A percentile compares a stretch with the other conserved stretches of the same genome.
Evolutionary conservation across 2,113 vertebrate genomes (phyloP).

Genomic region (Fregata magnificens): DNA sequence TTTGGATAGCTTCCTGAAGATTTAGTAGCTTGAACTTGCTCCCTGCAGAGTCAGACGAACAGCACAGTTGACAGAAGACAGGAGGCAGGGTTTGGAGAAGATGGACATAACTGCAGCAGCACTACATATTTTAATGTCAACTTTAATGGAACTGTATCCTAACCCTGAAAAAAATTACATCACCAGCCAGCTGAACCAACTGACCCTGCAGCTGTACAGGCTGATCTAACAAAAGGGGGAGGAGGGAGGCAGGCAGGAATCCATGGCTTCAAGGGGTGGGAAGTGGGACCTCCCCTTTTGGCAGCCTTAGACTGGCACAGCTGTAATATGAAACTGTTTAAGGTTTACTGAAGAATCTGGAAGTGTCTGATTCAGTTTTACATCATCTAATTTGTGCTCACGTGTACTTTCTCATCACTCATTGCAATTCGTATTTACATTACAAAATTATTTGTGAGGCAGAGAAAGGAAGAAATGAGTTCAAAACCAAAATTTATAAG

Average conservation of each 20-base stretch:
- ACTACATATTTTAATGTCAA: constrained; percentile 1
- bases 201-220: constrained; percentile 4
- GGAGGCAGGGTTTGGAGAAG: background rate
- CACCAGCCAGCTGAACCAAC: background rate
- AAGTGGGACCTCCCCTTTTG: background rate
- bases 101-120: background rate
- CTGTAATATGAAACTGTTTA: background rate
- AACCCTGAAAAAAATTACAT: background rate
- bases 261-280: background rate
- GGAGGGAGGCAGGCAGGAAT: background rate
- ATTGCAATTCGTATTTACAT: background rate
- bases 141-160: background rate
- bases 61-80: background rate
- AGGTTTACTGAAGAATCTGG: background rate
- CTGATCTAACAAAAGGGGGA: background rate
- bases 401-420: background rate
- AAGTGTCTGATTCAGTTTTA: background rate
- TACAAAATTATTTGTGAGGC: background rate
- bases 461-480: background rate
- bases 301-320: background rate
- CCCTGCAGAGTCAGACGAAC: background rate
- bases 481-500: background rate
- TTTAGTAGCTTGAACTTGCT: constrained; percentile 14
- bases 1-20: background rate
- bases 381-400: background rate